These are phyloP conservation scores for Chondrilla cf. caribensis DNA, from an alignment of 37 sponge, comb jelly and placozoan genomes.

Conservation along the genomic window DNA sequence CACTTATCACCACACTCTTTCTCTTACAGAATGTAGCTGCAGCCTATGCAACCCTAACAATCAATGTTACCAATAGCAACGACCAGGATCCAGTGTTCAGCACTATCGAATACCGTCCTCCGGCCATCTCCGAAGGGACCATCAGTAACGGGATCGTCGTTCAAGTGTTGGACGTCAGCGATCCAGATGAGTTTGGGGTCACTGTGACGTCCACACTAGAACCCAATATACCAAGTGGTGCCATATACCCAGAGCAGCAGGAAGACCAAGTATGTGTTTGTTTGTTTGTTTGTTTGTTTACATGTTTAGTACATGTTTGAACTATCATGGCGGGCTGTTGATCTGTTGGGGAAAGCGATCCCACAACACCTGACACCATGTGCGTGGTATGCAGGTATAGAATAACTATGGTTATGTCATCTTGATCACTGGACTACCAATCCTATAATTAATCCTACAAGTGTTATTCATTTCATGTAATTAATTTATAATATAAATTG, in stretches of 20 bases:
- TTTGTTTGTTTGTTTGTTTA: conserved; percentile 11
- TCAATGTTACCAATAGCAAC: neutral
- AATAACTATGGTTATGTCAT: too few species aligned
- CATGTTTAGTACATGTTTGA: neutral
- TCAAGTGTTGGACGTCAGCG: neutral
- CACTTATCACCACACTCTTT: neutral
- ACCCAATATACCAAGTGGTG: neutral
- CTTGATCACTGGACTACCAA: too few species aligned
- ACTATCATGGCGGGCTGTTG: neutral
- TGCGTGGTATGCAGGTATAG: too few species aligned
- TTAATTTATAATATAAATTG: too few species aligned
- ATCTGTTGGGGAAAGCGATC: too few species aligned
- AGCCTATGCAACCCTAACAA: neutral
- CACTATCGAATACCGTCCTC: neutral
- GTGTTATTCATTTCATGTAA: too few species aligned
- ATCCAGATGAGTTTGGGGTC: conserved; percentile 25
- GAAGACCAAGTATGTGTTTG: neutral
- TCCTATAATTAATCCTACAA: too few species aligned
- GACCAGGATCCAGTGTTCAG: neutral
- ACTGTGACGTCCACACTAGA: neutral
- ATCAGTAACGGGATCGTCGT: neutral
- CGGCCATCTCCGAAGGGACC: neutral
- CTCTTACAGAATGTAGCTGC: neutral
- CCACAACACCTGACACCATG: too few species aligned
- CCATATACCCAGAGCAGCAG: too few species aligned